Evolutionary conservation across 1,140 invertebrate genomes (phyloP), one percentile per base, ranked within the genome.

Genomic region (Trichonephila clavata): DNA sequence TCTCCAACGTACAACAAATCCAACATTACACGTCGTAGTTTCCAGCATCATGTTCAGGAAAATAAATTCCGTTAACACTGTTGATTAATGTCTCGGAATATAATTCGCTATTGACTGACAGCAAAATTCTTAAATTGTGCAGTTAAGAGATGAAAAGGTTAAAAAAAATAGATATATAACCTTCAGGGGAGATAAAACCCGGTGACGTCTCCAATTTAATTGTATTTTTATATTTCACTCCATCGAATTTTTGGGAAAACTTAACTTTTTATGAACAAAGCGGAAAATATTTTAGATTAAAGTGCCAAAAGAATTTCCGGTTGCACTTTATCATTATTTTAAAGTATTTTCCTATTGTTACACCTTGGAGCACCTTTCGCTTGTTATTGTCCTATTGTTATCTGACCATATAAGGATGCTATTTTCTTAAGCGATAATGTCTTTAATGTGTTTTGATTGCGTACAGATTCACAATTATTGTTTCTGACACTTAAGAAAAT

Each of bases 321-420:
- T 77, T 77, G 71, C 20, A 77, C 24, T 77, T 77, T 32, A 77
- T 77, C 24, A 32, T 77, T 77, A 7, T 4, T 18, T 7, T 18
- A 32, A 77, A 32, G 18, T 77, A 13, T 39, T 27, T 77, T 77
- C 18, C 32, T 77, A 77, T 39, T 39, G 27, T 39, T 77, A 77
- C 32, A 77, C 71, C 32, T 77, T 18, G 61, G 20, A 20, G 5
- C 21, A 4, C 21, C 21, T 63, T 18, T 63, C 4, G 18, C 7
- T 77, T 77, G 24, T 77, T 39, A 77, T 77, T 77, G 71, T 77
- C 27, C 65, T 16, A 77, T 77, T 77, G 71, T 77, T 77, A 32
- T 27, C 4, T 68, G 32, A 39, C 32, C 18, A 5, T 1, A 77
- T 2, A 20, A 77, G 27, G 32, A 77, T 77, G 13, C 14, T 77